Evolutionary conservation across 2,113 vertebrate genomes (phyloP), one percentile per base, ranked within the genome.

Genomic region (Phrynocephalus versicolor): DNA sequence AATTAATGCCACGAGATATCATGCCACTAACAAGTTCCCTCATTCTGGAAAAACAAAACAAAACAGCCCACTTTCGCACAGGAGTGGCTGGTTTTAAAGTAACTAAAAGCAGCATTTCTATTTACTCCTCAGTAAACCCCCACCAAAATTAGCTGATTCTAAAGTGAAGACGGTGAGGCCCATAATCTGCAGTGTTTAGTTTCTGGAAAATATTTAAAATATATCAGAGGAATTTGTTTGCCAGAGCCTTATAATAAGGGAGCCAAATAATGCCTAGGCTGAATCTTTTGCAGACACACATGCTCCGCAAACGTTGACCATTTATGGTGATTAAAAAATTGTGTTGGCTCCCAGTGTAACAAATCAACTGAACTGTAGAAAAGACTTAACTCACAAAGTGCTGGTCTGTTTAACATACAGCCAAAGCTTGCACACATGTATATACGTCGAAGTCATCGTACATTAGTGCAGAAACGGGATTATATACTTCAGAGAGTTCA

Each of bases 311-410:
- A 91, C 69, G 65, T 88, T 96, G 91, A 94, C 97, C 97, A 96
- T 97, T 95, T 97, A 97, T 96, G 97, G 97, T 94, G 89, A 90
- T 92, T 94, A 89, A 96, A 84, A 92, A 90, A 93, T 92, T 83
- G 90, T 82, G 81, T 91, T 93, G 93, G 87, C 91, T 90, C 90
- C 21, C 57, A 78, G 85, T 85, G 80, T 88, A 92, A 93, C 90
- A 90, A 92, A 91, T 95, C 92, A 92, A 84, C 88, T 86, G 86
- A 85, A 33, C 85, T 30, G 88, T 67, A 91, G 85, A 87, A 94
- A 87, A 51, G 39, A 90, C 69, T 94, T 92, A 92, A 92, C 92
- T 91, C 94, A 79, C 9, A 79, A 90, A 84, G 75, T 80, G 77
- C 88, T 91, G 82, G 70, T 86, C 41, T 74, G 57, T 41, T 67